Percentiles rank a stretch among this genome's conserved stretches.
Evolutionary conservation across 2,888 invertebrate species (phyloP).

Genomic region (Thumatha senex): DNA sequence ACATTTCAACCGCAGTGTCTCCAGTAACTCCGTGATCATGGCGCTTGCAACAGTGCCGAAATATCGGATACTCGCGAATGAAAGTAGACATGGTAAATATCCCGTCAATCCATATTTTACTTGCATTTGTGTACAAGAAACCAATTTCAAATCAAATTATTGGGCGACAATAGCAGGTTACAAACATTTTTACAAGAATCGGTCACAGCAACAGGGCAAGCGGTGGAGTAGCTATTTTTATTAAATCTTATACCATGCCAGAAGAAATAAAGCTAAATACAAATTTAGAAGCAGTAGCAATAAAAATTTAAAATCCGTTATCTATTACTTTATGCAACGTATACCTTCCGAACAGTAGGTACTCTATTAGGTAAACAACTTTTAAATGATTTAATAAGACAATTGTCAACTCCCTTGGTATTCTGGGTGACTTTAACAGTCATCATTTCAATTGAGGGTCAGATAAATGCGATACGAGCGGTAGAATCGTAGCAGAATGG

Average conservation of each 20-base stretch:
- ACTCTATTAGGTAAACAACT: neutral
- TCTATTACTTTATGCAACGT: neutral
- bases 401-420: neutral
- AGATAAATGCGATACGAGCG: constrained; percentile 14
- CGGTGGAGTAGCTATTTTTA: neutral
- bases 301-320: neutral
- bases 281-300: neutral
- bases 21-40: no score
- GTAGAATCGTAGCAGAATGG: constrained; percentile 7
- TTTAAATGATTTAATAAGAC: neutral
- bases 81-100: no score
- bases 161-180: neutral
- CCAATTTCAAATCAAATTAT: neutral
- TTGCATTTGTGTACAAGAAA: neutral
- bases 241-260: neutral
- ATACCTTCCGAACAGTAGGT: neutral
- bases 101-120: no score
- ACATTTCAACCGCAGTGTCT: no score
- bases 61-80: no score
- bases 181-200: neutral
- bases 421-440: constrained; percentile 6
- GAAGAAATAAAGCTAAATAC: neutral
- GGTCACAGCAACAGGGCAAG: neutral
- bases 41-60: no score
- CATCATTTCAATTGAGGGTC: constrained; percentile 20